Base-by-base conservation (phyloP, 2,888 invertebrate genomes). In the Oxyteleia sp. region DNA sequence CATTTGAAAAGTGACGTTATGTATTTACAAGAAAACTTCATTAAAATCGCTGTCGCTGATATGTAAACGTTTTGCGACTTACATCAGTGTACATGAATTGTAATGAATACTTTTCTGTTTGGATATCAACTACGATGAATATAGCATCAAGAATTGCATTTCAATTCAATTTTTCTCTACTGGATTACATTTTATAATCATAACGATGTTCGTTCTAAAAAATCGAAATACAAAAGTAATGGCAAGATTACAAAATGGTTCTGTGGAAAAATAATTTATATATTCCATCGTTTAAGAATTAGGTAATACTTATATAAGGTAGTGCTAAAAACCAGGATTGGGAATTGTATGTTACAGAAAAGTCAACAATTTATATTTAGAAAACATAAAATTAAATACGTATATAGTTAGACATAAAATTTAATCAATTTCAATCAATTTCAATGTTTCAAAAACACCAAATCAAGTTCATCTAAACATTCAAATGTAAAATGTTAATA, bases 1-100 rank as follows among this genome's bases (percentile, higher is more conserved):
- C n/a, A n/a, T n/a, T n/a, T n/a, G n/a, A n/a, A n/a, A n/a, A n/a
- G n/a, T n/a, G n/a, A n/a, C n/a, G n/a, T n/a, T n/a, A n/a, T n/a
- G n/a, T n/a, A n/a, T n/a, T n/a, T n/a, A n/a, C n/a, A n/a, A n/a
- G n/a, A n/a, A n/a, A n/a, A n/a, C n/a, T n/a, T n/a, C n/a, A n/a
- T n/a, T n/a, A n/a, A n/a, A n/a, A n/a, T n/a, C n/a, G n/a, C n/a
- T n/a, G n/a, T 85, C 85, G 78, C 81, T 87, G 87, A 87, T 87
- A 87, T 87, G 87, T 87, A 72, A 86, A 86, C 63, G 84, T 78
- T 84, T 78, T 64, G 82, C 83, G 83, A 83, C 84, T 83, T 66
- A 84, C 74, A 78, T 63, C 78, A 57, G 78, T 74, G 78, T 82
- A 82, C 78, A 78, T 78, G 66, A 72, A 78, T 72, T 63, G 45